Conservation (phyloP, 2,797 vertebrate species). For the Myotis vivesi region DNA sequence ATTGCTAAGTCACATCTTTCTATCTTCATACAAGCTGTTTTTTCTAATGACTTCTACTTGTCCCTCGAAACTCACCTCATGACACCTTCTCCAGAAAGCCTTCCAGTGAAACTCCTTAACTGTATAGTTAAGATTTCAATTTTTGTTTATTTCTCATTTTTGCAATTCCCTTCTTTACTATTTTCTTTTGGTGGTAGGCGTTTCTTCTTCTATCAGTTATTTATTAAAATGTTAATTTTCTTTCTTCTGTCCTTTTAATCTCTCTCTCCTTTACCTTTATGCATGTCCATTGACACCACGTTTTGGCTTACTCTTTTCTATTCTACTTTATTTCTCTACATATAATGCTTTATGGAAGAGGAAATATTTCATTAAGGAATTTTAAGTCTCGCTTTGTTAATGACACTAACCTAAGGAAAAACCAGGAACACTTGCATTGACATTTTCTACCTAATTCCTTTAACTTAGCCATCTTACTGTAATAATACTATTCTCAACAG, state of each 20-base stretch:
- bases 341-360: not conserved
- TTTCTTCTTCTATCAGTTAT: not conserved
- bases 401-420: not conserved
- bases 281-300: not conserved
- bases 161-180: not conserved
- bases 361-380: conserved; percentile 4
- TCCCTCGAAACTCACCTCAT: not conserved
- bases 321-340: not conserved
- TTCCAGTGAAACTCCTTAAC: not conserved
- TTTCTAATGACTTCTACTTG: not conserved
- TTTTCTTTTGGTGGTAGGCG: not conserved
- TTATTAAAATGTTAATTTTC: conserved; percentile 22
- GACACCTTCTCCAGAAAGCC: not conserved
- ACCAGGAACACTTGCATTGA: not conserved
- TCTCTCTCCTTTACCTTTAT: not conserved
- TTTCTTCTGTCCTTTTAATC: not conserved
- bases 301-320: conserved; percentile 4
- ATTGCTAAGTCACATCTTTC: not conserved
- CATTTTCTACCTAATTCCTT: conserved; percentile 28
- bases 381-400: conserved; percentile 5
- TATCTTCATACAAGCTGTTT: not conserved
- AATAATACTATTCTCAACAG: conserved; percentile 50
- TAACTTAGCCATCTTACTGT: conserved; percentile 44
- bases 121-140: not conserved
- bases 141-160: not conserved